Percentiles rank a stretch among this genome's conserved stretches.
Evolutionary conservation across 64 coral and sea anemone genomes (phyloP).

Genomic region (Stylophora pistillata): DNA sequence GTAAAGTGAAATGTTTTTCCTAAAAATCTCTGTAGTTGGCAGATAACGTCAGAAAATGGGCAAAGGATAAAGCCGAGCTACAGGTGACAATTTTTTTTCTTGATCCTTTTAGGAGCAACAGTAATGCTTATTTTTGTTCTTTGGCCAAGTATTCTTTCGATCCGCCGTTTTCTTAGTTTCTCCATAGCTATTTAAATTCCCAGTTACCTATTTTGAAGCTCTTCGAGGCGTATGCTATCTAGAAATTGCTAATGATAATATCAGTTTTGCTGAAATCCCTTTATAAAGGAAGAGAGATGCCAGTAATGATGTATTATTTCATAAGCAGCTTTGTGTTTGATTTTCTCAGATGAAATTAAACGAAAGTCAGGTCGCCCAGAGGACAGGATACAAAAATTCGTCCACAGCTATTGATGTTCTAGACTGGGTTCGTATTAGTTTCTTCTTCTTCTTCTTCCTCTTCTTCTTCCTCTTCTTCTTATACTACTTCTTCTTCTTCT

Average conservation of each 20-base stretch:
- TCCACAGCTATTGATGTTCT: conserved; percentile 15
- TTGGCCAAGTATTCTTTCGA: background rate
- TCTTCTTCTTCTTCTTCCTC: background rate
- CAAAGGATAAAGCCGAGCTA: conserved; percentile 56
- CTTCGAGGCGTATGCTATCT: too few relatives aligned
- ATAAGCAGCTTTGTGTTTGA: background rate
- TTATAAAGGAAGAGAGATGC: too few relatives aligned
- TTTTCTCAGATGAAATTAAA: conserved; percentile 32
- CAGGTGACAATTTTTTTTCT: conserved; percentile 22
- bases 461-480: background rate
- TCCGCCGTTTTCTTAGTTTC: too few relatives aligned
- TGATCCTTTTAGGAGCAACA: background rate
- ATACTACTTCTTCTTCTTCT: background rate
- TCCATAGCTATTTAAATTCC: too few relatives aligned
- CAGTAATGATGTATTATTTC: background rate
- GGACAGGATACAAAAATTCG: conserved; percentile 44
- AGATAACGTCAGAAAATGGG: conserved; percentile 68
- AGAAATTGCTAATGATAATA: too few relatives aligned
- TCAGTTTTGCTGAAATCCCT: too few relatives aligned
- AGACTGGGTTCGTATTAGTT: conserved; percentile 20
- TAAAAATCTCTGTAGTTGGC: conserved; percentile 34
- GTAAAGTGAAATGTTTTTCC: background rate
- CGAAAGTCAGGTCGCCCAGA: conserved; percentile 20
- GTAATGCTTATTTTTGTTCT: background rate
- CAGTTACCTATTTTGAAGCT: too few relatives aligned